These are phyloP conservation scores for Probaryconus sp. DNA, from an alignment of 1,140 invertebrate species.

Conservation along the genomic window DNA sequence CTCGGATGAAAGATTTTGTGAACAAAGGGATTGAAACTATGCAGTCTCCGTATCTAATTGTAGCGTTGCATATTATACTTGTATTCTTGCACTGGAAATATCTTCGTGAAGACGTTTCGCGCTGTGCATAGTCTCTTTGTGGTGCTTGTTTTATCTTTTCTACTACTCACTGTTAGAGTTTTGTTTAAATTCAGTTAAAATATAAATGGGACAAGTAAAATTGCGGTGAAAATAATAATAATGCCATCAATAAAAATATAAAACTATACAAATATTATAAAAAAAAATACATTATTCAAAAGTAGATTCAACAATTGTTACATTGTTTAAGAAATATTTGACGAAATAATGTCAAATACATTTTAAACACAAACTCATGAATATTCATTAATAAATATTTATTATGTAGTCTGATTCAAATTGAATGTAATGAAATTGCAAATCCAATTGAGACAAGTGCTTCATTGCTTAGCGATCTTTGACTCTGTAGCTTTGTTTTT, in stretches of 20 bases:
- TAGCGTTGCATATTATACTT: constrained; percentile 35
- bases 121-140: constrained; percentile 8
- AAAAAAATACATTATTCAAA: too few species aligned
- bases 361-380: too few species aligned
- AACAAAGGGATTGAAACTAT: constrained; percentile 33
- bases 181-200: constrained; percentile 2
- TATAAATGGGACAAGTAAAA: neutral
- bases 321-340: too few species aligned
- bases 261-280: too few species aligned
- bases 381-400: too few species aligned
- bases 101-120: constrained; percentile 5
- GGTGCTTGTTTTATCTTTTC: constrained; percentile 19
- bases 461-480: constrained; percentile 12
- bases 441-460: constrained; percentile 1
- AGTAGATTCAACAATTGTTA: too few species aligned
- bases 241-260: too few species aligned
- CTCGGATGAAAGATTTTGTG: constrained; percentile 39
- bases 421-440: too few species aligned
- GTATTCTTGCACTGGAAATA: constrained; percentile 30
- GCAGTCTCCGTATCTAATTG: constrained; percentile 43
- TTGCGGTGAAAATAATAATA: too few species aligned
- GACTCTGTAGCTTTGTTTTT: neutral
- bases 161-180: constrained; percentile 4
- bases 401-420: too few species aligned
- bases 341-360: too few species aligned